These are phyloP conservation scores for Adineta ricciae DNA, from an alignment of 2,888 invertebrate genomes.

Conservation along the genomic window DNA sequence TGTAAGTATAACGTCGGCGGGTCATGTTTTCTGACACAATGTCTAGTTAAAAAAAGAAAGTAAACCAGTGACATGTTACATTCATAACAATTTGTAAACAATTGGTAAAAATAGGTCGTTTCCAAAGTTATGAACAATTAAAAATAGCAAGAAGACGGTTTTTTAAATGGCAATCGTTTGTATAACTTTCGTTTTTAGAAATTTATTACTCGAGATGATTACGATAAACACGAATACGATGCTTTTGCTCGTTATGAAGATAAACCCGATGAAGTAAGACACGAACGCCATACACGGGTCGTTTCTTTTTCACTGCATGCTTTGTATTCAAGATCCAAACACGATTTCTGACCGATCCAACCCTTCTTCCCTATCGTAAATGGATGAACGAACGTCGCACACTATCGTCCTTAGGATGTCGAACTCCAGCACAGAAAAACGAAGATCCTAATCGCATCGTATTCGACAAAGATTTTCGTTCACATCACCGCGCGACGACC, in stretches of 20 bases:
- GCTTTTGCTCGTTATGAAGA: neutral
- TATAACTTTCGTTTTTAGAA: neutral
- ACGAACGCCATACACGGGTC: too few species aligned
- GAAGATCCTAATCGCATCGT: neutral
- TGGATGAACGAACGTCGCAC: neutral
- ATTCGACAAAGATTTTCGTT: neutral
- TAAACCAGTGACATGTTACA: too few species aligned
- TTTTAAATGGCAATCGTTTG: neutral
- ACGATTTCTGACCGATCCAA: neutral
- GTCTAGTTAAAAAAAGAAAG: too few species aligned
- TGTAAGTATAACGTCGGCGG: neutral
- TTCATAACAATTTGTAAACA: too few species aligned
- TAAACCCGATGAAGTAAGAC: neutral
- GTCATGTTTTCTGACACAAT: too few species aligned
- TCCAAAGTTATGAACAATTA: too few species aligned
- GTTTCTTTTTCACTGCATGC: neutral
- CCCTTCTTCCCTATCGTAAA: constrained; percentile 1
- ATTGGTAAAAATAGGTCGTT: too few species aligned
- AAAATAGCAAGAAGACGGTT: too few species aligned
- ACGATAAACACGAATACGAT: constrained; percentile 11
- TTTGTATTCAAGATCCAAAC: neutral
- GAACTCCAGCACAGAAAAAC: neutral
- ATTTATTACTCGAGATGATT: neutral
- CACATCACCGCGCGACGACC: neutral
- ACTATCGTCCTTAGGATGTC: neutral